Base-by-base conservation (phyloP, 2,888 invertebrate species). In the Oscheius onirici region DNA sequence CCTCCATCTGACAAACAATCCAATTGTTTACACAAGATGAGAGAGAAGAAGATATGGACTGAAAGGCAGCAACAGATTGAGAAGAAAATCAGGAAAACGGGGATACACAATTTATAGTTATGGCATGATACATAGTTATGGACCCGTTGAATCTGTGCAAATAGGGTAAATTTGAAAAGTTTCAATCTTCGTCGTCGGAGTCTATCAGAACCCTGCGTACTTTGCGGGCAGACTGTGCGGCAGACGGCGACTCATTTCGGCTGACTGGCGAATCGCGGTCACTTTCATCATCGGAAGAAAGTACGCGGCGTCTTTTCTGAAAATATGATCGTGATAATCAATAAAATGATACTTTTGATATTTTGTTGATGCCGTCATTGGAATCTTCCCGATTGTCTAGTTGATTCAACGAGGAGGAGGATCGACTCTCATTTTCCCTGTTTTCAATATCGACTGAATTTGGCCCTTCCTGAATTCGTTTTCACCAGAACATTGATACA, bases 221-320 rank as follows among this genome's bases (percentile, higher is more conserved):
- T 24, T 63, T 63, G 34, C 28, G 63, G 24, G 60, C 17, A 24
- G 28, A 63, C 34, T 49, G 63, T 49, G 63, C 46, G 34, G 63
- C 54, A 55, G 26, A 24, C 63, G 41, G 10, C 43, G 57, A 57
- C 26, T 49, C 20, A n/a, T n/a, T n/a, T 20, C 44, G n/a, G n/a
- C 15, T 15, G 28, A 24, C 46, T 15, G 49, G 26, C 28, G 5
- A 26, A n/a, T 17, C 63, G 11, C 51, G 51, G 3, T 66, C 66
- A 55, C 68, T 67, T 10, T 68, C 68, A n/a, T 77, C 75, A 60
- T 78, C 78, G 8, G 78, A 78, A 11, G 71, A 68, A 57, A 75
- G 3, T 2, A 75, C 49, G 2, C 63, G 58, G 49, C 66, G 70
- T 41, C 54, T 54, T 40, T 68, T 73, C 71, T 72, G 67, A 41